Evolutionary conservation across 2,888 invertebrate genomes (phyloP).

Genomic region (Eulithis prunata): DNA sequence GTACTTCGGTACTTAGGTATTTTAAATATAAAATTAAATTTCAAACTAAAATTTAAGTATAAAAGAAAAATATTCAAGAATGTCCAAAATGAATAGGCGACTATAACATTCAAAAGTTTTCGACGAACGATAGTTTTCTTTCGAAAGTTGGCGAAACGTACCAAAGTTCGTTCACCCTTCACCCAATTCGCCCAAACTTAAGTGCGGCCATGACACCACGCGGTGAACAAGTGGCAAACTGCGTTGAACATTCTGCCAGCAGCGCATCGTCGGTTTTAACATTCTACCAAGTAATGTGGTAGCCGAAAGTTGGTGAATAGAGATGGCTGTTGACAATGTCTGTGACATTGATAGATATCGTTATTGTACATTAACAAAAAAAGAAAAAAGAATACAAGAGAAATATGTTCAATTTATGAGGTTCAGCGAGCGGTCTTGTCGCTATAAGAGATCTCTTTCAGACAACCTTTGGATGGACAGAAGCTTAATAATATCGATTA

Average conservation of each 20-base stretch:
- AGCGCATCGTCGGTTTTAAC: neutral
- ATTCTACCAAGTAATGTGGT: neutral
- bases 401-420: no score
- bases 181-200: constrained; percentile 62
- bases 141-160: constrained; percentile 61
- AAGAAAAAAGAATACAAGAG: no score
- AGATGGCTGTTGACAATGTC: neutral
- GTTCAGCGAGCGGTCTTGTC: no score
- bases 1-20: neutral
- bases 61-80: neutral
- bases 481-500: no score
- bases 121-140: constrained; percentile 33
- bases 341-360: no score
- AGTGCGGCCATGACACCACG: constrained; percentile 29
- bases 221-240: constrained; percentile 23
- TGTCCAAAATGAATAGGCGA: neutral
- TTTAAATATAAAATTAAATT: neutral
- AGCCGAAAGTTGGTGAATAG: neutral
- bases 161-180: constrained; percentile 71
- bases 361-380: no score
- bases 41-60: neutral
- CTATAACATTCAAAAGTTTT: constrained; percentile 28
- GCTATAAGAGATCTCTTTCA: no score
- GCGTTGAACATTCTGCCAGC: constrained; percentile 15
- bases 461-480: no score